Conservation (phyloP, 2,113 vertebrate genomes). For the Lophochroa leadbeateri region DNA sequence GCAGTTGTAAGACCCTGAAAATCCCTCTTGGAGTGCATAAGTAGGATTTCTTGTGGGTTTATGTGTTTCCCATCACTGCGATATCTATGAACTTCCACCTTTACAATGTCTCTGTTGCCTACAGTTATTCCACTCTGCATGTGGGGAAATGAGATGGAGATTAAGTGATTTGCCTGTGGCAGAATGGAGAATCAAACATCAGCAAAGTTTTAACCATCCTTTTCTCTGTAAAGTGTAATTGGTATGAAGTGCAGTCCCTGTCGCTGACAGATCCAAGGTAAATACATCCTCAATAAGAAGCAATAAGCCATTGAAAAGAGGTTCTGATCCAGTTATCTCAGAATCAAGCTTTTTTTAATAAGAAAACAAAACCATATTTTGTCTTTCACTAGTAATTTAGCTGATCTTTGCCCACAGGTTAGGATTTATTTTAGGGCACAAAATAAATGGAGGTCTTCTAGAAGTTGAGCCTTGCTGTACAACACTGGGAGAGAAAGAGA, state of each 20-base stretch:
- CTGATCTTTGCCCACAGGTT: not conserved
- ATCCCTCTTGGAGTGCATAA: not conserved
- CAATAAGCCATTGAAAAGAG: not conserved
- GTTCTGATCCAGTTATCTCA: not conserved
- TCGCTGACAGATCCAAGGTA: constrained; percentile 10
- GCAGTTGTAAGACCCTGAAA: not conserved
- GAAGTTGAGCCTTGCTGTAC: not conserved
- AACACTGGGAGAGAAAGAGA: not conserved
- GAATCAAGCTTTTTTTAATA: not conserved
- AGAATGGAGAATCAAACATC: not conserved
- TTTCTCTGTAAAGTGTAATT: constrained; percentile 2
- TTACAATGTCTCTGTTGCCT: not conserved
- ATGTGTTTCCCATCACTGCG: not conserved
- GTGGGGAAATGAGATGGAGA: constrained; percentile 31
- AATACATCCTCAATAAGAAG: not conserved
- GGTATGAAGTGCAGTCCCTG: constrained; percentile 2
- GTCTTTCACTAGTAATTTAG: not conserved
- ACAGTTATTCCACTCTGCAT: not conserved
- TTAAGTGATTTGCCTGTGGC: not conserved
- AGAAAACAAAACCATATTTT: not conserved
- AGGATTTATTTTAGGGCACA: not conserved
- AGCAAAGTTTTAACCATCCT: constrained; percentile 6
- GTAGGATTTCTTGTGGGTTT: not conserved
- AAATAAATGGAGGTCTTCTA: not conserved
- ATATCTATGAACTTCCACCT: not conserved